Evolutionary conservation across 2,888 invertebrate species (phyloP).

Genomic region (Shargacucullia verbasci): DNA sequence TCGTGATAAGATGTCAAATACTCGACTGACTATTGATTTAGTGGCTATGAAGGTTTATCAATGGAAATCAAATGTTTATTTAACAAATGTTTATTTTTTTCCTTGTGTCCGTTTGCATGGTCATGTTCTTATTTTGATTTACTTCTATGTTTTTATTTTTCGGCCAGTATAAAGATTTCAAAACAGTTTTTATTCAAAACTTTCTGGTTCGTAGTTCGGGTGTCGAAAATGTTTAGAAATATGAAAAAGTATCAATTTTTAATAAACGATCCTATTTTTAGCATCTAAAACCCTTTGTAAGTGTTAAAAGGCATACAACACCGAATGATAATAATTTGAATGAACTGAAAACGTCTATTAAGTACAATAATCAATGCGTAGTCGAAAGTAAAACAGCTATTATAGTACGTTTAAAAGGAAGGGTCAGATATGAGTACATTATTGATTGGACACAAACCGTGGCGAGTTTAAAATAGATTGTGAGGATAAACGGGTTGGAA

Average conservation of each 20-base stretch:
- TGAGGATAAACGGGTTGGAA: neutral
- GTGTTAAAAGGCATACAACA: constrained; percentile 26
- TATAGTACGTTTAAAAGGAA: constrained; percentile 27
- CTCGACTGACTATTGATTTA: constrained; percentile 47
- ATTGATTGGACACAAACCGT: constrained; percentile 35
- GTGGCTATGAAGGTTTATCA: constrained; percentile 34
- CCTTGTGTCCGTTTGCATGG: constrained; percentile 8
- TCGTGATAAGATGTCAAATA: constrained; percentile 45
- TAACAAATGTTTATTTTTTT: neutral
- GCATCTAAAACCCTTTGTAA: constrained; percentile 14
- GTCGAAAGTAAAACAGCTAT: constrained; percentile 50
- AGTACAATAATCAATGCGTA: constrained; percentile 42
- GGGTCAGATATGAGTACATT: constrained; percentile 40
- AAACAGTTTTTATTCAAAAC: too few species aligned
- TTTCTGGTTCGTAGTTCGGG: too few species aligned
- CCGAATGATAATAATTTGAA: constrained; percentile 34
- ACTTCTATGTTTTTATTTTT: too few species aligned
- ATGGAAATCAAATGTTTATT: constrained; percentile 24
- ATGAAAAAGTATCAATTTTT: neutral
- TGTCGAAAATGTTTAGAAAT: too few species aligned
- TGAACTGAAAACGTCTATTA: constrained; percentile 45
- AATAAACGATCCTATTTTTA: constrained; percentile 3
- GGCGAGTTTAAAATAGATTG: constrained; percentile 29
- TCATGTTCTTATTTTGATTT: neutral
- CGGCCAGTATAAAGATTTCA: too few species aligned